Base-by-base conservation (phyloP, 2,113 vertebrate species). In the Engystomops pustulosus region DNA sequence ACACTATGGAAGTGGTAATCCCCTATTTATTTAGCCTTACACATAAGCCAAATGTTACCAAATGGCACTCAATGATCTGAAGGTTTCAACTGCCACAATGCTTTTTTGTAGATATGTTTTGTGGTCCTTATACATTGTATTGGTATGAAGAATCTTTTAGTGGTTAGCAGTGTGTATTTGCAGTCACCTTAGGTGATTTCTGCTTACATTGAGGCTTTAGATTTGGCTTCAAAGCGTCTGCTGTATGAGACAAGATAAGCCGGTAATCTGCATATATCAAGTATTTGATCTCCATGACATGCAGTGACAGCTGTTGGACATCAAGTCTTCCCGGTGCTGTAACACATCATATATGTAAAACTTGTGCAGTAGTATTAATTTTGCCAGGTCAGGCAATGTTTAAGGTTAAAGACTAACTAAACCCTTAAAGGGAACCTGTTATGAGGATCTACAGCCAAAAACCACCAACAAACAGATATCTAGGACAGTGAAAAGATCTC, bases 241-340 rank as follows among this genome's bases (percentile, higher is more conserved):
- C 71, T 32, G 17, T 49, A 74, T 32, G 45, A 74, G 25, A 30
- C 11, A 74, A 30, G 71, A 74, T 74, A 74, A 74, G 44, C 71
- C 45, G 25, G 23, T 74, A 74, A 74, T 74, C 71, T 74, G 71
- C 71, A 74, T 74, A 49, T 49, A 74, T 49, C 44, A 51, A 45
- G 25, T 25, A 74, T 74, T 74, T 74, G 36, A 74, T 74, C 71
- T 74, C 71, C 44, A 74, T 74, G 41, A 49, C 71, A 49, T 74
- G 71, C 45, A 32, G 71, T 74, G 71, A 49, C 68, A 70, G 68
- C 20, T 70, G 68, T 70, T 44, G 20, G 34, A 23, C 36, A 23
- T 7, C 2, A 18, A 41, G 38, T 70, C 36, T 14, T 11, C 62
- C 32, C 67, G 6, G 32, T 69, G 67, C 67, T 69, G 34, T 41